Evolutionary conservation across 2,888 invertebrate species (phyloP), one percentile per base, ranked within the genome.

Genomic region (Sesia apiformis): DNA sequence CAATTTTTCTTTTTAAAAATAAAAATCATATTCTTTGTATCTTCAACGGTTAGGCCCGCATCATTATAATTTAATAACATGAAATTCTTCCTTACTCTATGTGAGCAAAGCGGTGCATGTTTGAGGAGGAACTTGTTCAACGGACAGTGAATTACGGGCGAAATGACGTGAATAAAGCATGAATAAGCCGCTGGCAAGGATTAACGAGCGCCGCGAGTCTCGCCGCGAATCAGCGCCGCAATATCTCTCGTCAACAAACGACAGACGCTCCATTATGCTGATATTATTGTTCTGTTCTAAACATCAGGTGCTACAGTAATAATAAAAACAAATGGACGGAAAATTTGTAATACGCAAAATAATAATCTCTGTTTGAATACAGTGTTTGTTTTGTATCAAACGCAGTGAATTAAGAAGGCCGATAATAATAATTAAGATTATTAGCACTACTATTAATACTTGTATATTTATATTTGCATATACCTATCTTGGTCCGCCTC

Each of bases 121-220:
- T 6, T n/a, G 23, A 46, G 5, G 4, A 46, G 46, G 23, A n/a
- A 50, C 50, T 72, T 78, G 23, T 23, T 23, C 74, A 76, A 72
- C 73, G 70, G 71, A 64, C 73, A 72, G 70, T 74, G 71, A 80
- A 81, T 83, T 81, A 78, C 73, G 72, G 70, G 69, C 63, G 66
- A 76, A 78, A 81, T 81, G 76, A 74, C 70, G 71, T 80, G 76
- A 81, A 83, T 84, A 81, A 82, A 81, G 79, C 76, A 81, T 79
- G 76, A 79, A 78, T 74, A 78, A 78, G 70, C 77, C 69, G 62
- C 67, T 69, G 73, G 76, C 73, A 67, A 69, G 76, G 77, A 81
- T 81, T 83, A 84, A 84, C 76, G 79, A 77, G 69, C 72, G 66
- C 67, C 69, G 67, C 63, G 70, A 70, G 69, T 60, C 61, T 60